phyloP scores from a whole-genome alignment of 2,888 invertebrate genomes.

The Cantharis lateralis region DNA sequence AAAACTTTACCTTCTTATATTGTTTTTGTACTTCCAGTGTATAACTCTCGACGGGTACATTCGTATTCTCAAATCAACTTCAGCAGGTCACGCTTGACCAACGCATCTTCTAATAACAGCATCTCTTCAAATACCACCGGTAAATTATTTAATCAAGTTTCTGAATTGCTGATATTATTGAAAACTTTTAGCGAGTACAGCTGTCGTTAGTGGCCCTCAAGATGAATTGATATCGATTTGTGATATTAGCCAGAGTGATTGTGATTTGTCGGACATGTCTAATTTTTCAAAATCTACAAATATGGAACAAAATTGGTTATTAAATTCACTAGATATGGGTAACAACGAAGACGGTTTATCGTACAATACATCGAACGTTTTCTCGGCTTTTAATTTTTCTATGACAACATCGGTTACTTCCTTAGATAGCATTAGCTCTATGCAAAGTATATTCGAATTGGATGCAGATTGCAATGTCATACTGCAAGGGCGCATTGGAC shows the following conservation, averaged over 20 bases:
- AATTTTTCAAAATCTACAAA: not conserved
- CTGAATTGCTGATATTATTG: not conserved
- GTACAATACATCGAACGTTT: conserved; percentile 51
- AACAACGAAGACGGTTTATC: conserved; percentile 47
- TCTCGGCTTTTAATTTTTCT: conserved; percentile 50
- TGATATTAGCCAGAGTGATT: conserved; percentile 39
- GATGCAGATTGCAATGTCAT: conserved; percentile 65
- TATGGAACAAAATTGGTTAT: conserved; percentile 14
- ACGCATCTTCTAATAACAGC: conserved; percentile 49
- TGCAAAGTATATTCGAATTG: conserved; percentile 63
- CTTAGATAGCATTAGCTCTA: conserved; percentile 54
- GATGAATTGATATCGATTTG: conserved; percentile 37
- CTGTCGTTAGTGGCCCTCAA: conserved; percentile 24
- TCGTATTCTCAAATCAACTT: conserved; percentile 58
- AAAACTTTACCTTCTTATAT: conserved; percentile 1
- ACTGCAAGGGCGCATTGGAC: conserved; percentile 65
- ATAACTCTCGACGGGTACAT: conserved; percentile 65
- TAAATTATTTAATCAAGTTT: not conserved
- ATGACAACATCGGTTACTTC: conserved; percentile 48
- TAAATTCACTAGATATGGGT: conserved; percentile 31
- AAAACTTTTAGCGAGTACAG: conserved; percentile 35
- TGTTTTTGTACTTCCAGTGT: conserved; percentile 54
- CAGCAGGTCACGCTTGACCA: conserved; percentile 11
- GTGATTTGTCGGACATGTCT: conserved; percentile 40
- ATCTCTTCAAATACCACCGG: conserved; percentile 49